A percentile compares a stretch with the other conserved stretches of the same genome.
phyloP scores from a whole-genome alignment of 2,797 vertebrate species.

The Valencia hispanica region DNA sequence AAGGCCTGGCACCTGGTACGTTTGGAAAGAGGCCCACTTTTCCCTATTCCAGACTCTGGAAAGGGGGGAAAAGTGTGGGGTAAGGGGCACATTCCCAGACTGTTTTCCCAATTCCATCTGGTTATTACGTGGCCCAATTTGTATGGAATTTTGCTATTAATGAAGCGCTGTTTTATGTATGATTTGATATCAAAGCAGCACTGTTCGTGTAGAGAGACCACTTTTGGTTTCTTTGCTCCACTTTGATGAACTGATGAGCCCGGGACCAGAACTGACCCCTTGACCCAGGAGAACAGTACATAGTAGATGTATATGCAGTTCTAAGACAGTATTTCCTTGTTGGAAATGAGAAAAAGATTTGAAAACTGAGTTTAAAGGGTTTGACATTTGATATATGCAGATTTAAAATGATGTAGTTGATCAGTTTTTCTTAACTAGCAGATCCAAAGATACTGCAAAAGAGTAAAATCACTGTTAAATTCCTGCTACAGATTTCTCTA shows the following conservation, averaged over 20 bases:
- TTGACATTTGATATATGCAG: slow-evolving; percentile 7
- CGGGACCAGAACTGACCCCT: slow-evolving; percentile 31
- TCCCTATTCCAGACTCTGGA: slow-evolving; percentile 53
- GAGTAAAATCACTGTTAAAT: slow-evolving; percentile 11
- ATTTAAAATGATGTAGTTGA: neutral
- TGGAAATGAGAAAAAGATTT: slow-evolving; percentile 12
- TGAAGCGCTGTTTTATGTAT: slow-evolving; percentile 63
- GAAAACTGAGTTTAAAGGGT: slow-evolving; percentile 16
- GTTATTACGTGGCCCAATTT: slow-evolving; percentile 73
- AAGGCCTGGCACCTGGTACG: slow-evolving; percentile 56
- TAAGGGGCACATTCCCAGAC: slow-evolving; percentile 72
- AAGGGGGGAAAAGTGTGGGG: slow-evolving; percentile 36
- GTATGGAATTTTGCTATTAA: slow-evolving; percentile 74
- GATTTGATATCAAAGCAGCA: slow-evolving; percentile 43
- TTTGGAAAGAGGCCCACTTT: slow-evolving; percentile 65
- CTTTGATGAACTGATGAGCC: slow-evolving; percentile 16
- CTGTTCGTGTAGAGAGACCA: slow-evolving; percentile 39
- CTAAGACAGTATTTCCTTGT: neutral
- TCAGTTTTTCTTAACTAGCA: neutral
- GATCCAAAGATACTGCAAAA: slow-evolving; percentile 7
- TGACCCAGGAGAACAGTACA: slow-evolving; percentile 22
- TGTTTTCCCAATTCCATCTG: slow-evolving; percentile 71
- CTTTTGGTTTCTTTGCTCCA: slow-evolving; percentile 19
- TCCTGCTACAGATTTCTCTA: neutral
- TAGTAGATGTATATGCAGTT: slow-evolving; percentile 7